Evolutionary conservation across 2,888 invertebrate species (phyloP).

Genomic region (Hydrotaea cyrtoneurina): DNA sequence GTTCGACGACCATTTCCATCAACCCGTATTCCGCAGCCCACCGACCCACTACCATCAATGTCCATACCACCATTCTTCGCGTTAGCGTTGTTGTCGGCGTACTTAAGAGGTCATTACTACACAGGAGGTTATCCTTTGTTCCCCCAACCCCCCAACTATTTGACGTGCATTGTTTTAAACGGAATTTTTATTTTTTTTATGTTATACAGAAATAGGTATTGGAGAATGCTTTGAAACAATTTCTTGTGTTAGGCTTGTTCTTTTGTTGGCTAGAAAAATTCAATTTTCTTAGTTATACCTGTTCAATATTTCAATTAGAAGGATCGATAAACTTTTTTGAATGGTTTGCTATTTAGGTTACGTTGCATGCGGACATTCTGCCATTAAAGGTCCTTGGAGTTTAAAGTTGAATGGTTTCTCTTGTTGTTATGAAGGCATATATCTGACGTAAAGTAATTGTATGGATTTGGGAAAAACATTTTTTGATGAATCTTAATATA

Average conservation of each 20-base stretch:
- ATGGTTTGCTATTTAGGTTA: slow-evolving; percentile 20
- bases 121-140: neutral
- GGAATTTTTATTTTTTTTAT: slow-evolving; percentile 27
- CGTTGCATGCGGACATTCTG: neutral
- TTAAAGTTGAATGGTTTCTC: too few species aligned
- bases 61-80: neutral
- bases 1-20: neutral
- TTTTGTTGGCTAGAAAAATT: slow-evolving; percentile 14
- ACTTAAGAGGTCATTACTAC: slow-evolving; percentile 37
- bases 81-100: neutral
- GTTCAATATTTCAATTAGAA: slow-evolving; percentile 28
- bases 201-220: slow-evolving; percentile 14
- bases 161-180: slow-evolving; percentile 37
- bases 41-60: neutral
- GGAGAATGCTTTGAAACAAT: slow-evolving; percentile 2
- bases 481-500: too few species aligned
- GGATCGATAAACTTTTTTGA: slow-evolving; percentile 10
- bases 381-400: too few species aligned
- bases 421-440: too few species aligned
- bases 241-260: neutral
- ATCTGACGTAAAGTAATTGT: too few species aligned
- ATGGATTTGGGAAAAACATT: too few species aligned
- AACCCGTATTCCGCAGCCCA: neutral
- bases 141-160: neutral
- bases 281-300: slow-evolving; percentile 18